These are phyloP conservation scores for Noctua fimbriata DNA, from an alignment of 2,888 invertebrate species.

Conservation along the genomic window DNA sequence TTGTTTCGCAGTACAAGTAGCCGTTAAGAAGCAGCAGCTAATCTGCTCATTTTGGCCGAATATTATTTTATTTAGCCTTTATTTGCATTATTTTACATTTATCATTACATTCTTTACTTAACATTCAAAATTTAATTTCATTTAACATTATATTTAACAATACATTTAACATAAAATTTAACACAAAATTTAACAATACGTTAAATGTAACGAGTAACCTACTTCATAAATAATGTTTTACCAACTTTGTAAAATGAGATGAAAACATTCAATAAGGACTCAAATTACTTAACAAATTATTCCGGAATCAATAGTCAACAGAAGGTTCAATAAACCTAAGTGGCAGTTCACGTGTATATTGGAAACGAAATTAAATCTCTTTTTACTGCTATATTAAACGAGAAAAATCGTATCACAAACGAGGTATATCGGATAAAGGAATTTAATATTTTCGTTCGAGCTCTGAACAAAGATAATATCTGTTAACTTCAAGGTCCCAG, in stretches of 20 bases:
- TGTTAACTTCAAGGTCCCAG: constrained; percentile 38
- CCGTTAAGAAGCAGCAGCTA: not conserved
- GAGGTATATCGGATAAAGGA: constrained; percentile 22
- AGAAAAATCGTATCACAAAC: constrained; percentile 27
- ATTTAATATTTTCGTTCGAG: constrained; percentile 41
- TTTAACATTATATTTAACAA: too few relatives aligned
- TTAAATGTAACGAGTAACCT: too few relatives aligned
- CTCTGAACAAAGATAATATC: constrained; percentile 46
- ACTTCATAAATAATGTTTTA: too few relatives aligned
- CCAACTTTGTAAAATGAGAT: too few relatives aligned
- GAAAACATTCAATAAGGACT: not conserved
- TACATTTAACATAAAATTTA: too few relatives aligned
- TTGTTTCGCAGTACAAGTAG: not conserved
- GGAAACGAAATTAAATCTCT: constrained; percentile 33
- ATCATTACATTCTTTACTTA: too few relatives aligned
- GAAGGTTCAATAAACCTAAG: constrained; percentile 38
- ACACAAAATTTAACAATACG: too few relatives aligned
- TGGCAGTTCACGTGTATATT: constrained; percentile 14
- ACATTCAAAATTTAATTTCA: too few relatives aligned
- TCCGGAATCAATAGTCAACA: constrained; percentile 11
- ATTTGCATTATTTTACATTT: too few relatives aligned
- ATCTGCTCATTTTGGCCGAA: not conserved
- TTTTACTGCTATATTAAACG: constrained; percentile 25
- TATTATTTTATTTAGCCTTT: too few relatives aligned
- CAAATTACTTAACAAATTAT: constrained; percentile 16